A percentile compares a stretch with the other conserved stretches of the same genome.
phyloP scores from a whole-genome alignment of 1,140 invertebrate species.

The Zaprionus lachaisei region DNA sequence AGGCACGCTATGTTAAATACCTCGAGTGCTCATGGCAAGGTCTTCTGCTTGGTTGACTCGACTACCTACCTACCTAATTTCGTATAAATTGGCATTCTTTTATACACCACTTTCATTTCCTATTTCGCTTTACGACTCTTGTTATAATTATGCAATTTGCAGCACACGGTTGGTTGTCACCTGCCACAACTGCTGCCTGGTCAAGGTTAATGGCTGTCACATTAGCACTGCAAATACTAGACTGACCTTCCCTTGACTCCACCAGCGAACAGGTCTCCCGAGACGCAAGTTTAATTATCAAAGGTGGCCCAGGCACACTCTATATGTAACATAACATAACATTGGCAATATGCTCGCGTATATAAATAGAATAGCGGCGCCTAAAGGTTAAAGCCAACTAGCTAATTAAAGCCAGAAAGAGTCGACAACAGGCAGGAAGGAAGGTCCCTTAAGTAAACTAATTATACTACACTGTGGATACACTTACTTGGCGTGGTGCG shows the following conservation, averaged over 20 bases:
- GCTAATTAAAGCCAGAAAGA: constrained; percentile 61
- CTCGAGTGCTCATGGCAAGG: constrained; percentile 27
- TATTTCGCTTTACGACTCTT: constrained; percentile 16
- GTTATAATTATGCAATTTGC: constrained; percentile 63
- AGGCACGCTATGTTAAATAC: constrained; percentile 7
- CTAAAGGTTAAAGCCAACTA: constrained; percentile 52
- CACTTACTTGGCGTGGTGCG: constrained; percentile 89
- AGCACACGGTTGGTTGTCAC: constrained; percentile 19
- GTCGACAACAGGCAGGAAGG: neutral
- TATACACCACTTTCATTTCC: constrained; percentile 31
- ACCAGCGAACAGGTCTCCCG: constrained; percentile 14
- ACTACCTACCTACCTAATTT: neutral
- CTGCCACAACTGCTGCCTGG: constrained; percentile 37
- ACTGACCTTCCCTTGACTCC: constrained; percentile 27
- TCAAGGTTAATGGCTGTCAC: constrained; percentile 68
- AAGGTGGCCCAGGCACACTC: constrained; percentile 2
- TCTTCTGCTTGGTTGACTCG: neutral
- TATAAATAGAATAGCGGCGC: constrained; percentile 45
- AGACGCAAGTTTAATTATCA: constrained; percentile 63
- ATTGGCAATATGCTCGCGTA: constrained; percentile 20
- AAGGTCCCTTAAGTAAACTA: constrained; percentile 35
- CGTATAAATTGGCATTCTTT: constrained; percentile 9
- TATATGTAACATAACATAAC: constrained; percentile 19
- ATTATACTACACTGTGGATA: constrained; percentile 47
- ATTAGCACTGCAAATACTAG: constrained; percentile 65